Base-by-base conservation (phyloP, 2,888 invertebrate genomes). In the Diarsia brunnea region DNA sequence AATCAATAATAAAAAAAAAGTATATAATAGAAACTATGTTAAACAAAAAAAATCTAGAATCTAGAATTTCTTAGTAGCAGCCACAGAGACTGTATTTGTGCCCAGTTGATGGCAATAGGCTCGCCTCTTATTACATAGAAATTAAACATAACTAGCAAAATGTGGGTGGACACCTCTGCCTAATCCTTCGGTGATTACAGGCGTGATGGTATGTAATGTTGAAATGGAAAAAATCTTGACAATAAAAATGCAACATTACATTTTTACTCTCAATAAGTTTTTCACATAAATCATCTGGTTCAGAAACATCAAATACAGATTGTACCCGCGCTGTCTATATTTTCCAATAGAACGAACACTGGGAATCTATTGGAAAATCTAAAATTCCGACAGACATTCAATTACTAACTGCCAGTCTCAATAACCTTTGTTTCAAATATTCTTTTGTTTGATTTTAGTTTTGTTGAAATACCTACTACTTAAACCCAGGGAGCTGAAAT, bases 371-470 rank as follows among this genome's bases (percentile, higher is more conserved):
- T 47, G 14, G 31, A 68, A 72, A 63, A 66, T 45, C 16, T 38
- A 47, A 76, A 49, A 66, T 77, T 38, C n/a, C 43, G 63, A 61
- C 38, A 58, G 55, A 66, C 24, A 73, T 78, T 51, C 45, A 53
- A 70, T 82, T 73, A 73, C 61, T 53, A 43, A 27, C 43, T 70
- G 83, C 53, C 74, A 65, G 7, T 69, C 24, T 55, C 47, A 75
- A 72, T 79, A 58, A 31, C 67, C n/a, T 53, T 60, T 31, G 24
- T 69, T 75, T 27, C 43, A 67, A 55, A 69, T 67, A 72, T 60
- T 63, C 5, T 69, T 61, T 68, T 63, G 5, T 38, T 31, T n/a
- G 19, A 61, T 45, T 47, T 67, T 24, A 77, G 45, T 60, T 69
- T 14, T 10, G 43, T 31, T 61, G 19, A 10, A 65, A 60, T 45